phyloP scores from a whole-genome alignment of 2,888 invertebrate species.

The Ophion ventricosus region DNA sequence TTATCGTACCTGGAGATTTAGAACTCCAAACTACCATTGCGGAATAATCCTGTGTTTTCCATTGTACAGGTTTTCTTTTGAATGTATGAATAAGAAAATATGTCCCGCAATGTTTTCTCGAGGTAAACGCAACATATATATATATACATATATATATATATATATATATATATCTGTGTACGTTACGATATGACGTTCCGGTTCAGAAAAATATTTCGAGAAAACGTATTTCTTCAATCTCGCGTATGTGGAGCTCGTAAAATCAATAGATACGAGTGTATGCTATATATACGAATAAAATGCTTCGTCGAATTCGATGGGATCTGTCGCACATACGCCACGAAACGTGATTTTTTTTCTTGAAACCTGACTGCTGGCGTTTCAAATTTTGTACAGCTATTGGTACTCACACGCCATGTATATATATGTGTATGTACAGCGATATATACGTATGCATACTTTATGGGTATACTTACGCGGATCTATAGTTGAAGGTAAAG shows the following conservation, averaged over 20 bases:
- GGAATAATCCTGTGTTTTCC: constrained; percentile 28
- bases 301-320: constrained; percentile 23
- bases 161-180: background rate
- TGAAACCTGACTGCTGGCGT: constrained; percentile 18
- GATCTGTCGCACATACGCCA: constrained; percentile 13
- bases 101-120: constrained; percentile 9
- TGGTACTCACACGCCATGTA: background rate
- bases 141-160: background rate
- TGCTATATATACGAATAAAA: background rate
- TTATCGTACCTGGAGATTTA: constrained; percentile 53
- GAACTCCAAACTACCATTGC: constrained; percentile 23
- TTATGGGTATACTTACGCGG: constrained; percentile 1
- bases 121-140: constrained; percentile 1
- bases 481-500: constrained; percentile 15
- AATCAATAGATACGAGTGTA: constrained; percentile 31
- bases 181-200: constrained; percentile 1
- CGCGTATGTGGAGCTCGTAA: constrained; percentile 16
- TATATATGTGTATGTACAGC: background rate
- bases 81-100: constrained; percentile 36
- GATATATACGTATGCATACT: background rate
- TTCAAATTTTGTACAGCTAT: constrained; percentile 35
- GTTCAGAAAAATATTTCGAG: constrained; percentile 8
- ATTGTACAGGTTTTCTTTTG: constrained; percentile 30
- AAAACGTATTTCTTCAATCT: constrained; percentile 26
- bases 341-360: constrained; percentile 42